These are phyloP conservation scores for Acanthurus leucopareius DNA, from an alignment of 2,797 vertebrate genomes.

Conservation along the genomic window DNA sequence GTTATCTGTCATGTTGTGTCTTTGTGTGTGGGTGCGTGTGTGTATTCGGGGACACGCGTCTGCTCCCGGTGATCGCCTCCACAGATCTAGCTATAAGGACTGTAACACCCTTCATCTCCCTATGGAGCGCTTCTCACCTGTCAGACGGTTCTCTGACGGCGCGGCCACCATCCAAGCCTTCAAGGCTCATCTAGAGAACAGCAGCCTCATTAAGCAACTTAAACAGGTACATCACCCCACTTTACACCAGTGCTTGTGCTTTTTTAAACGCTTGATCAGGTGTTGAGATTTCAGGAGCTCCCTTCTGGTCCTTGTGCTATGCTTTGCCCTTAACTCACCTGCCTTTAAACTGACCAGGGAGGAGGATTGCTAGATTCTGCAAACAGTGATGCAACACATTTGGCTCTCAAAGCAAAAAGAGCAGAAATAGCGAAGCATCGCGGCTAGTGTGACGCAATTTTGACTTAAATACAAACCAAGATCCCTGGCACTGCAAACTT, in stretches of 20 bases:
- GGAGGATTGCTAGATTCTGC: background rate
- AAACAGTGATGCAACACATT: constrained; percentile 20
- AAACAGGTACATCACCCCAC: constrained; percentile 89
- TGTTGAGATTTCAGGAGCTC: constrained; percentile 14
- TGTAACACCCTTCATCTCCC: constrained; percentile 98
- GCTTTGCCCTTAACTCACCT: background rate
- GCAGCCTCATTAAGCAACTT: constrained; percentile 95
- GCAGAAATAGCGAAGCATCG: constrained; percentile 1
- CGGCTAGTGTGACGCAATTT: constrained; percentile 24
- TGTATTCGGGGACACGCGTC: constrained; percentile 49
- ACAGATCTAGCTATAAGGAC: constrained; percentile 98
- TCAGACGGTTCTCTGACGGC: constrained; percentile 97
- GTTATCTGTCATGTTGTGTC: constrained; percentile 24
- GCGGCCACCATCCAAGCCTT: constrained; percentile 98
- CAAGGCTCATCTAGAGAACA: constrained; percentile 97
- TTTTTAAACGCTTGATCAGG: background rate
- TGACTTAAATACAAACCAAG: background rate
- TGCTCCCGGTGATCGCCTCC: constrained; percentile 41
- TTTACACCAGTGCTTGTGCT: too few relatives aligned
- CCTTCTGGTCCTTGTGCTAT: background rate
- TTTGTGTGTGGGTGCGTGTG: constrained; percentile 38
- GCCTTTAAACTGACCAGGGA: background rate
- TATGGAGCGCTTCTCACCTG: constrained; percentile 98
- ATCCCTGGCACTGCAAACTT: background rate
- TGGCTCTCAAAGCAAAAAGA: background rate